Evolutionary conservation across 2,888 invertebrate genomes (phyloP), one percentile per base, ranked within the genome.

Genomic region (Herminia tarsipennalis): DNA sequence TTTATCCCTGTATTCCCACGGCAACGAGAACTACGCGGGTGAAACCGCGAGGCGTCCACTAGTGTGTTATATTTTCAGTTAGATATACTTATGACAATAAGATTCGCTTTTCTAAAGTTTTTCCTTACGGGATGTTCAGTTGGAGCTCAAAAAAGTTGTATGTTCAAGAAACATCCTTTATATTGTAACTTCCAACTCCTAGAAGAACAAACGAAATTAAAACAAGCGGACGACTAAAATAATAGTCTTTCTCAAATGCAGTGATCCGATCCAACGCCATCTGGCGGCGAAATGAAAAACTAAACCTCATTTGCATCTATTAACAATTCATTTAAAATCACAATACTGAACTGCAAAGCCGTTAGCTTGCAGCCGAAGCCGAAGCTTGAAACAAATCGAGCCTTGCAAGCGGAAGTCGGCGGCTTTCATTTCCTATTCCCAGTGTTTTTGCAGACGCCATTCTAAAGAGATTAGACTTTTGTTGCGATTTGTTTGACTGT

Each of bases 321-420:
- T 55, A 69, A 67, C 54, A 57, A 61, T 68, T 70, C 69, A 73
- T 75, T 73, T 69, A 59, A 69, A 76, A 74, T 72, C 70, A 75
- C 74, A 76, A 67, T 65, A 57, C 46, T 44, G 44, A 55, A 59
- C 43, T 51, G 35, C 8, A 39, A 35, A 43, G 30, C 46, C 30
- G 27, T 46, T 30, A 35, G 39, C 40, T 28, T 25, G 20, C 34
- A 34, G 70, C 66, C 35, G 39, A 27, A 37, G 29, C 30, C 75
- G 73, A 76, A 76, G 75, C 66, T 65, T 49, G 62, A 58, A 70
- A 72, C 78, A 84, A 84, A 81, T 79, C 76, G 66, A 66, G 68
- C 66, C 69, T 67, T 66, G 65, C 49, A 65, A 47, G 61, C 73
- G 67, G 58, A 66, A 71, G 70, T 62, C 69, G 66, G 61, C 66